Base-by-base conservation (phyloP, 2,113 vertebrate genomes). In the Todiramphus chloris region DNA sequence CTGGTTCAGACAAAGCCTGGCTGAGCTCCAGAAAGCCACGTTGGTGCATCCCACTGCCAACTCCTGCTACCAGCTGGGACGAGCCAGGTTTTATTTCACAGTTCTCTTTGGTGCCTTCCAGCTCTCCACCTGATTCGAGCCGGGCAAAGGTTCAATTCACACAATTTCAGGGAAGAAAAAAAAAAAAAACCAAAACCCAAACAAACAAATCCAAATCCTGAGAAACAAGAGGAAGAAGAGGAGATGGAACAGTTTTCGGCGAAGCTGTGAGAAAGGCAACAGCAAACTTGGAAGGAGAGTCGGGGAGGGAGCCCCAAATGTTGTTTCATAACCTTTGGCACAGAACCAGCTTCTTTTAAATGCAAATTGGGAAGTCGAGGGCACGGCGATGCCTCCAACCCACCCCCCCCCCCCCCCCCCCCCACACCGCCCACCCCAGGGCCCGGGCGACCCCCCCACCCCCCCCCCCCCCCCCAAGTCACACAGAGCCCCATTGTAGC, bases 171-270 rank as follows among this genome's bases (percentile, higher is more conserved):
- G 3, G 2, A 37, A 1, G 9, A 3, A 10, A 14, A 5, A 8
- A 13, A 21, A 3, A 10, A 14, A 5, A 6, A 13, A 21, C 13
- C 16, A 15, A 5, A 4, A 35, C 3, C 39, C 39, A 41, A 41
- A 41, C 39, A 11, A 30, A 5, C 17, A 10, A 8, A 27, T 9
- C 13, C 10, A 51, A 66, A 5, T 8, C 41, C 21, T 4, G 14
- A 67, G 5, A 27, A 5, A 16, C 23, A 41, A 11, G 20, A 55
- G 31, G 3, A 16, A 18, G 20, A 68, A 24, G 14, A 21, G 18
- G 24, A 64, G 60, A 9, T 0, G 1, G n/a, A n/a, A n/a, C 2
- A 3, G 10, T 28, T 51, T 25, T 10, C 46, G 14, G 46, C 0
- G 7, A 35, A 37, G 18, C 9, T 16, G 9, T 18, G 35, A 76